Percentiles rank a stretch among this genome's conserved stretches.
Conservation (phyloP, 1,140 invertebrate genomes). For the Bombus ignitus region DNA sequence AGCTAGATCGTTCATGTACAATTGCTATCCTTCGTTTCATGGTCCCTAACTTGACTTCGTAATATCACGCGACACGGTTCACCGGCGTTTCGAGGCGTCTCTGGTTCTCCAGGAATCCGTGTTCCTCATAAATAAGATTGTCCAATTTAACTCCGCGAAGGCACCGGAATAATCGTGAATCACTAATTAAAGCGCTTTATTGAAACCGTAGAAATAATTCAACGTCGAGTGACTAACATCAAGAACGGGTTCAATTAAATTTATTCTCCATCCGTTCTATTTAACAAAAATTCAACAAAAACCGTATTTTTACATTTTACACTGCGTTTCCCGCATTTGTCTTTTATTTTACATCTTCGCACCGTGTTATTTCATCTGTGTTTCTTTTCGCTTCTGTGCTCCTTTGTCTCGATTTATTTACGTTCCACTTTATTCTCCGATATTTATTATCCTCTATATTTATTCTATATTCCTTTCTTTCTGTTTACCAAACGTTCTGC, state of each 20-base stretch:
- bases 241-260: background rate
- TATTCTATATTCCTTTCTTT: background rate
- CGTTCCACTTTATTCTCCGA: background rate
- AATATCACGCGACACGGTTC: conserved; percentile 46
- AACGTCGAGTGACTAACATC: background rate
- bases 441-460: background rate
- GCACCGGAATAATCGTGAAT: conserved; percentile 31
- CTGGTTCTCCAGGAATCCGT: conserved; percentile 41
- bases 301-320: background rate
- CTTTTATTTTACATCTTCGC: too few species aligned
- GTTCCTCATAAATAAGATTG: conserved; percentile 51
- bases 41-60: conserved; percentile 37
- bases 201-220: conserved; percentile 29
- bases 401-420: background rate
- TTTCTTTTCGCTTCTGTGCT: background rate
- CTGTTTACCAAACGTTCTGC: background rate
- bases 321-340: background rate
- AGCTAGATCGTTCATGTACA: conserved; percentile 35
- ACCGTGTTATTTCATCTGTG: background rate
- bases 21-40: conserved; percentile 45
- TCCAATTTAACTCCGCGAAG: conserved; percentile 43
- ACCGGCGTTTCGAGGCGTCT: background rate
- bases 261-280: background rate
- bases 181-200: conserved; percentile 42
- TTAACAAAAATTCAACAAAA: background rate